phyloP scores from a whole-genome alignment of 2,797 vertebrate genomes.

The Phataginus tetradactyla region DNA sequence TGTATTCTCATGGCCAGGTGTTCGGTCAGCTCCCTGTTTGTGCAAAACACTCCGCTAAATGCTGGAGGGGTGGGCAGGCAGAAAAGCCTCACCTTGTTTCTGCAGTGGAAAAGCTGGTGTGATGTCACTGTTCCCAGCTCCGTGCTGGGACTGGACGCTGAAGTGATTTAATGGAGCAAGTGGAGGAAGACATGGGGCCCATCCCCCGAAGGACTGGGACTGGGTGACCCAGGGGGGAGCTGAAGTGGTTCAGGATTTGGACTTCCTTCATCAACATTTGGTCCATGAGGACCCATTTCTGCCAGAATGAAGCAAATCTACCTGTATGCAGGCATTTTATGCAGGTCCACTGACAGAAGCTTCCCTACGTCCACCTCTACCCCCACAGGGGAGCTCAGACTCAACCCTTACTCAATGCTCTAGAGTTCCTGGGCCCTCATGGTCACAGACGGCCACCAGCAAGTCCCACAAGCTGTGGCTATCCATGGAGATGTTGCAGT shows the following conservation, averaged over 20 bases:
- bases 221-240: neutral
- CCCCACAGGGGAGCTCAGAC: neutral
- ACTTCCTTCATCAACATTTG: neutral
- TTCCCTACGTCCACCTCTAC: neutral
- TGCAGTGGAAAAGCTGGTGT: neutral
- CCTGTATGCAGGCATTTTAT: neutral
- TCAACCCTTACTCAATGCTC: neutral
- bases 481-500: constrained; percentile 9
- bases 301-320: neutral
- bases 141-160: neutral
- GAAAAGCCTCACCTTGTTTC: neutral
- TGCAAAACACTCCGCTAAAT: neutral
- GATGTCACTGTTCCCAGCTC: neutral
- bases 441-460: neutral
- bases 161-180: neutral
- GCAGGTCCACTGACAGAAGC: neutral
- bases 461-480: neutral
- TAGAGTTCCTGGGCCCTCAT: rapidly evolving
- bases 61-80: neutral
- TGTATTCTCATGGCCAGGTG: neutral
- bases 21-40: neutral
- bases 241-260: neutral
- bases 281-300: neutral
- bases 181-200: neutral
- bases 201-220: neutral